Evolutionary conservation across 2,113 vertebrate species (phyloP).

Genomic region (Perca schrenkii): DNA sequence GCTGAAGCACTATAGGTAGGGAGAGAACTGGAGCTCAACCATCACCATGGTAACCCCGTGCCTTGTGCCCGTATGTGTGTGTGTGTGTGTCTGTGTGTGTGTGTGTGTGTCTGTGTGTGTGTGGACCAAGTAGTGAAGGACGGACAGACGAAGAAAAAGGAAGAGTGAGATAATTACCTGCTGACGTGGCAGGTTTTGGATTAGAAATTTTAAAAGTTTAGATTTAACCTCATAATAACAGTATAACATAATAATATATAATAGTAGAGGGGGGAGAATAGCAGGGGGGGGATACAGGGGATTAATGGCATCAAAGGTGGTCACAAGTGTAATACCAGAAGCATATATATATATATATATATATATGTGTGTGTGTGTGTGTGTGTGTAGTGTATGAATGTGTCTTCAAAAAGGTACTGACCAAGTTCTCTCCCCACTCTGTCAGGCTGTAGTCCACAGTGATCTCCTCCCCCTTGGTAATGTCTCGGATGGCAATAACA

Average conservation of each 20-base stretch:
- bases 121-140: not conserved
- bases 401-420: constrained; percentile 53
- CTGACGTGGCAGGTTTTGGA: not conserved
- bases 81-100: not conserved
- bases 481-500: constrained; percentile 86
- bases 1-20: constrained; percentile 77
- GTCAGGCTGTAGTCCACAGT: constrained; percentile 87
- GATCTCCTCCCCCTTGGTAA: constrained; percentile 87
- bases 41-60: constrained; percentile 81
- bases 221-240: no score
- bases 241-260: no score
- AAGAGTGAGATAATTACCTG: not conserved
- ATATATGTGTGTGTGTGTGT: no score
- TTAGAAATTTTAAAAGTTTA: not conserved
- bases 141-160: not conserved
- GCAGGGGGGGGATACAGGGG: not conserved
- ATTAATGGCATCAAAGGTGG: not conserved
- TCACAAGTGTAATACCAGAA: no score
- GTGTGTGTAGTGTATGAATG: not conserved
- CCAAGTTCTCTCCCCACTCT: constrained; percentile 86
- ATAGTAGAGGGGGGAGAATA: no score
- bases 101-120: constrained; percentile 13
- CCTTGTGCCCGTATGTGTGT: constrained; percentile 41
- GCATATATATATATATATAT: no score
- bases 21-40: constrained; percentile 66